Percentiles rank a stretch among this genome's conserved stretches.
Conservation (phyloP, 1,140 invertebrate genomes). For the Drosophila navojoa region DNA sequence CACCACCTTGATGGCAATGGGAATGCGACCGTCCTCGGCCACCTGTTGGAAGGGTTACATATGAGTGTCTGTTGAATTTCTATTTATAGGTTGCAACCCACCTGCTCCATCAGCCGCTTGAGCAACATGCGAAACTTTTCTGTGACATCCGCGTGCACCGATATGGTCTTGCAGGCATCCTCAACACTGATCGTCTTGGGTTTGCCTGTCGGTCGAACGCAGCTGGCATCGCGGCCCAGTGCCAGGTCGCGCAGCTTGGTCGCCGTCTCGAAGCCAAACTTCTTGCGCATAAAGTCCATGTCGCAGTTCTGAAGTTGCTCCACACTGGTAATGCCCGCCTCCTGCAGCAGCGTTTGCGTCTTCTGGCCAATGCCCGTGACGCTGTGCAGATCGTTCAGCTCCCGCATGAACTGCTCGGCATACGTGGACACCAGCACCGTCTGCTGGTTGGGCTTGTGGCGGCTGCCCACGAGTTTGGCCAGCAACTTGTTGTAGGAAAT, state of each 20-base stretch:
- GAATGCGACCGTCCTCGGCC: conserved; percentile 90
- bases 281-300: conserved; percentile 85
- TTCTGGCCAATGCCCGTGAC: conserved; percentile 90
- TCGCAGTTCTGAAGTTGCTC: conserved; percentile 87
- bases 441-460: conserved; percentile 92
- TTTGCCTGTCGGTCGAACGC: conserved; percentile 89
- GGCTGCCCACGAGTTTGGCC: conserved; percentile 90
- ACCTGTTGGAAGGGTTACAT: conserved; percentile 77
- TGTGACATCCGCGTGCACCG: conserved; percentile 88
- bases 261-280: conserved; percentile 88
- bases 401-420: conserved; percentile 87
- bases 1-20: conserved; percentile 89
- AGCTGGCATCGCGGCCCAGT: conserved; percentile 88
- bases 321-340: conserved; percentile 87
- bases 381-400: conserved; percentile 85
- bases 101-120: conserved; percentile 87
- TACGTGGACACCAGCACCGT: conserved; percentile 90
- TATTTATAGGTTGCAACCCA: conserved; percentile 8
- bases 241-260: conserved; percentile 88
- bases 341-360: conserved; percentile 86
- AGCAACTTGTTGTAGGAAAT: conserved; percentile 93
- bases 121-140: conserved; percentile 88
- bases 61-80: background rate
- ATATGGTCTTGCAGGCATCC: conserved; percentile 89
- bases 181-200: conserved; percentile 89